Base-by-base conservation (phyloP, 2,113 vertebrate species). In the Notiomystis cincta region DNA sequence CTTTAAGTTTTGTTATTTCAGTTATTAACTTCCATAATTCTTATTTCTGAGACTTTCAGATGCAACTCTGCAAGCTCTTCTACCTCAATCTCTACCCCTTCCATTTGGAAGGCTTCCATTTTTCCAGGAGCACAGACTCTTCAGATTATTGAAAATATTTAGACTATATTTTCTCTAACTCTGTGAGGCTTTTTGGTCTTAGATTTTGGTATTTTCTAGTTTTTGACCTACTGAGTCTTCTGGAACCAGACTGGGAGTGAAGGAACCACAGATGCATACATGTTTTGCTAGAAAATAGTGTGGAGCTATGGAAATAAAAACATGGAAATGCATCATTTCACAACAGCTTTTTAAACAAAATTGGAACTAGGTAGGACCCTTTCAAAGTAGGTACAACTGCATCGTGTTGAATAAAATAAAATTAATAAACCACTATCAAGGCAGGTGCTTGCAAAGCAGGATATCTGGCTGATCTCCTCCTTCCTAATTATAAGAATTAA, bases 321-420 rank as follows among this genome's bases (percentile, higher is more conserved):
- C 3, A 5, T 70, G 15, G 15, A 37, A 51, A 65, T 2, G 1
- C 3, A 69, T 33, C 5, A 47, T n/a, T 45, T 82, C 37, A 65
- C 2, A 1, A n/a, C 6, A 7, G 14, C 10, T 76, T 83, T 42
- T 58, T n/a, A 47, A 96, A 67, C 10, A 72, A 82, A 50, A 47
- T 0, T 61, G 3, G 24, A 66, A 78, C 16, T 38, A 22, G 11
- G 33, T 0, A 33, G 12, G 6, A 35, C 5, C 10, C 51, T 8
- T 13, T 8, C 31, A 53, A 44, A 81, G 31, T 20, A 81, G 8
- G 17, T 40, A 45, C 66, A 73, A 58, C 11, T 47, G 23, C 19
- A 79, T 6, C 11, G 27, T 2, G 1, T 14, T 75, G 42, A 87
- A 66, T 35, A 72, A 75, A 75, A 38, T n/a, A 38, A 48, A 84